These are phyloP conservation scores for Perizoma affinitatum DNA, from an alignment of 2,888 invertebrate genomes.

Conservation along the genomic window DNA sequence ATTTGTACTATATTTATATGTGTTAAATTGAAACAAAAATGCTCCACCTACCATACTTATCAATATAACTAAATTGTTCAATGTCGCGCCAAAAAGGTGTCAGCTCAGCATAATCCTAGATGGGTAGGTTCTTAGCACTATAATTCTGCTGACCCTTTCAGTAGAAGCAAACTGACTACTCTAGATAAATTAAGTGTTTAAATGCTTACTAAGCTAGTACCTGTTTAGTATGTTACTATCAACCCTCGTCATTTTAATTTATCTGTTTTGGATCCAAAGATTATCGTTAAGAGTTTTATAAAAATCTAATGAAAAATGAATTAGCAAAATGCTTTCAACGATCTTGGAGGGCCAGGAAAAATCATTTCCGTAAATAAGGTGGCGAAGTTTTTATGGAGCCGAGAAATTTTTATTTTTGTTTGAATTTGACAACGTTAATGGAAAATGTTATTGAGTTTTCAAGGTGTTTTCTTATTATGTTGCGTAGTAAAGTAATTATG, in stretches of 20 bases:
- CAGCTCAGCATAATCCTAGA: no score
- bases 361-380: conserved; percentile 42
- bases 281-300: conserved; percentile 38
- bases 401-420: conserved; percentile 34
- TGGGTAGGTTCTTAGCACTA: no score
- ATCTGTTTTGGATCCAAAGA: conserved; percentile 18
- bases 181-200: no score
- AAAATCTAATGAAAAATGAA: conserved; percentile 47
- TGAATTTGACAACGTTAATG: conserved; percentile 32
- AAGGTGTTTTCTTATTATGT: conserved; percentile 21
- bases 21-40: no score
- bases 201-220: no score
- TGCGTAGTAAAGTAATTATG: conserved; percentile 13
- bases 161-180: no score
- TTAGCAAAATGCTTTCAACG: conserved; percentile 46
- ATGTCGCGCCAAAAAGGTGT: no score
- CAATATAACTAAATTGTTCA: no score
- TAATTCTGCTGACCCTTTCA: no score
- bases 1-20: no score
- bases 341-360: conserved; percentile 41
- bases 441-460: conserved; percentile 29
- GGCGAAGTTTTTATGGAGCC: conserved; percentile 32
- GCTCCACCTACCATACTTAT: no score
- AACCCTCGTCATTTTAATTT: conserved; percentile 1
- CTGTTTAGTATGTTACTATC: neutral